Base-by-base conservation (phyloP, 2,113 vertebrate genomes). In the Catharus minimus region DNA sequence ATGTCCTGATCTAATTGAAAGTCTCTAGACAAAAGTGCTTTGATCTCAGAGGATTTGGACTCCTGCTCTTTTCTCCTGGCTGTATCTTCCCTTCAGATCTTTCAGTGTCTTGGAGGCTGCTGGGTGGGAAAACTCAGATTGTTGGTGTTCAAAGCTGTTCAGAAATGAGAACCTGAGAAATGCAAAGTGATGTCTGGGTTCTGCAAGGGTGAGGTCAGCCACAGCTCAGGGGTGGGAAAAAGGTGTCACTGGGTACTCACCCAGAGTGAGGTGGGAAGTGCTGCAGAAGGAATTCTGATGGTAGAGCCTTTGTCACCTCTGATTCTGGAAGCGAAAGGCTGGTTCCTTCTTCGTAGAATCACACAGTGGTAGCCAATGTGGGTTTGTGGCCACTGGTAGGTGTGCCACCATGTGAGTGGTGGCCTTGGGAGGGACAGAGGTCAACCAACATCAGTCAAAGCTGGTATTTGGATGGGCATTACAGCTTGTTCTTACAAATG, bases 1-100 rank as follows among this genome's bases (percentile, higher is more conserved):
- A 71, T 64, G 68, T 78, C 62, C 73, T 92, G 90, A 82, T 83
- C 86, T 94, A 78, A 93, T 53, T 92, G 93, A 33, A 88, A 65
- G 57, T 64, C 86, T 88, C 80, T 53, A 72, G 68, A 79, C 86
- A 94, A 39, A 84, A 84, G 65, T 28, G 33, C 79, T 94, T 95
- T 91, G 75, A 92, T 91, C 60, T 24, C 64, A 39, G n/a, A 32
- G n/a, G 15, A 23, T 44, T 89, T 82, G 56, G 58, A 62, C 39
- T 88, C 67, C 60, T 86, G 36, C 53, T 88, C 27, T 24, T 92
- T 82, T 68, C 68, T 28, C 66, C 76, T 67, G 72, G 15, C 49
- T 88, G 11, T 47, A 30, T 75, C 73, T 84, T 82, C 64, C 52
- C 57, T 74, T 92, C 56, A 82, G 79, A 82, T 88, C 67, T 90